Conservation (phyloP, 2,797 vertebrate genomes). For the Cyprinodon diabolis region DNA sequence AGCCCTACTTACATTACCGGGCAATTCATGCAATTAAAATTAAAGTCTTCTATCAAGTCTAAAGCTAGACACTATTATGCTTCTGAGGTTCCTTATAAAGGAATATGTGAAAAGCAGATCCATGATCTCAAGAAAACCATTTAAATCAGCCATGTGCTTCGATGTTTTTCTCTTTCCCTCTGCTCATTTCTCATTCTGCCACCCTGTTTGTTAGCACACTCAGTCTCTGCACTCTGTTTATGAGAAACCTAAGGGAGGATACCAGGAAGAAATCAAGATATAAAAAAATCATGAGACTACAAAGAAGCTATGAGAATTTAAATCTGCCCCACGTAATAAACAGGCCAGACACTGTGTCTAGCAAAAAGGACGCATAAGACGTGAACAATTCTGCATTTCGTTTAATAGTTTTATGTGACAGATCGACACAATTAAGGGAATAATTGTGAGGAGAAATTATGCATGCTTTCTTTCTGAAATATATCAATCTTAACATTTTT, state of each 20-base stretch:
- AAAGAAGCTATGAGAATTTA: conserved; percentile 31
- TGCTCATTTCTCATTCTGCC: conserved; percentile 12
- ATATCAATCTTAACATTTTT: background rate
- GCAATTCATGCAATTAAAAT: conserved; percentile 46
- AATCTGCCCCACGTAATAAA: conserved; percentile 21
- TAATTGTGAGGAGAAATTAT: background rate
- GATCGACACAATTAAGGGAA: background rate
- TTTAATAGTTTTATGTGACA: background rate
- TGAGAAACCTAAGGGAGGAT: conserved; percentile 50
- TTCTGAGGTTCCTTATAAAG: conserved; percentile 38
- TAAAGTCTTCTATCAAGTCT: conserved; percentile 48
- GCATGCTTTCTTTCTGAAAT: background rate
- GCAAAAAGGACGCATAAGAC: background rate
- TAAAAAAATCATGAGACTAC: conserved; percentile 59
- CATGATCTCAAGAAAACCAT: conserved; percentile 38
- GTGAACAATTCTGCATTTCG: background rate
- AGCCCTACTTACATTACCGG: conserved; percentile 36
- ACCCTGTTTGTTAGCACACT: conserved; percentile 25
- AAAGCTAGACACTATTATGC: conserved; percentile 30
- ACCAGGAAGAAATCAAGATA: conserved; percentile 49
- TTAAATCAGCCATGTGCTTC: conserved; percentile 45
- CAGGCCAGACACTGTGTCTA: conserved; percentile 9
- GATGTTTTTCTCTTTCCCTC: conserved; percentile 11
- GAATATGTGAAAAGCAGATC: conserved; percentile 29
- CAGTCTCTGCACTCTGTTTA: conserved; percentile 42